Evolutionary conservation across 2,888 invertebrate species (phyloP), one percentile per base, ranked within the genome.

Genomic region (Rugalucina vietnamica): DNA sequence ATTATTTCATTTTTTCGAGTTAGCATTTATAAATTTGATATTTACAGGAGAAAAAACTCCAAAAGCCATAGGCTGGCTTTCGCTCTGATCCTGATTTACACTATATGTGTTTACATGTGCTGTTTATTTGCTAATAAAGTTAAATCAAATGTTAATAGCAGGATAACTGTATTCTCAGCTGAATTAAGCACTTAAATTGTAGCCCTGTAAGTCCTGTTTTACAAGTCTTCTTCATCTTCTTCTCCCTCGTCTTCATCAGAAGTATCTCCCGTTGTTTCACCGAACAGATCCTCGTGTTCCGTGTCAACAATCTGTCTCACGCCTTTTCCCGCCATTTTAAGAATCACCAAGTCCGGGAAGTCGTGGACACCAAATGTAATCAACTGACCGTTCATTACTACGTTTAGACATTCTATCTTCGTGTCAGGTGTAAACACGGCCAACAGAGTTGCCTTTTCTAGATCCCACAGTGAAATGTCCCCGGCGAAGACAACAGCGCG

Each of bases 381-480:
- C 32, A 93, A 79, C 49, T 90, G 89, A 0, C 93, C 94, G 69
- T 91, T 88, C 87, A 93, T 86, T 0, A 92, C 90, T 3, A 92
- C 84, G 34, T 89, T 90, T 39, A 93, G 91, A 75, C 92, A 91
- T 76, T 91, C 92, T 36, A 94, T 93, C 14, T 88, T 88, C 36
- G 91, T 93, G 77, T 94, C 94, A 5, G 94, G 94, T 0, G 93
- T 94, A 84, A 94, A 94, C 1, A 93, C 92, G 5, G 93, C 90
- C 27, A 94, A 79, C 1, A 93, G 84, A 0, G 73, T 84, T 1
- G 89, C 91, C 14, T 88, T 76, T 29, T 93, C 92, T 4, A 94
- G 80, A 79, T 94, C 94, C 94, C 94, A 94, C 10, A 94, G 79
- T 1, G 94, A 94, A 29, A 94, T 92, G 69, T 93, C 93, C 5